Percentiles rank a stretch among this genome's conserved stretches.
phyloP scores from a whole-genome alignment of 2,888 invertebrate species.

The Callinectes sapidus region DNA sequence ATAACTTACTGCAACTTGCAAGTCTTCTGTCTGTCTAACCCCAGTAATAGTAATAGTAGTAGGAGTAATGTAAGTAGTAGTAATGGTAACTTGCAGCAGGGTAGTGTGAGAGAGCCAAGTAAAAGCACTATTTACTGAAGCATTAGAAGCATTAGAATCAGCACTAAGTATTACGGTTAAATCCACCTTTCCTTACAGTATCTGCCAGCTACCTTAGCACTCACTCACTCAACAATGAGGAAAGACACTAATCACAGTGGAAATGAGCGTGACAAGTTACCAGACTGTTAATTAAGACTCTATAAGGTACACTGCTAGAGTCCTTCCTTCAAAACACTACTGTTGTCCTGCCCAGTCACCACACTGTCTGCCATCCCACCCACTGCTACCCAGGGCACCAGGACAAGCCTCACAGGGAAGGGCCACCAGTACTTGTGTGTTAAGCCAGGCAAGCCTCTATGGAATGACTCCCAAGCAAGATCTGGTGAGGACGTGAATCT shows the following conservation, averaged over 20 bases:
- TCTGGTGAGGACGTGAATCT: background rate
- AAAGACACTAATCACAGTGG: background rate
- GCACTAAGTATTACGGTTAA: background rate
- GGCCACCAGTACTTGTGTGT: too few species aligned
- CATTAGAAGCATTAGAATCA: conserved; percentile 4
- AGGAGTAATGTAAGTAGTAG: background rate
- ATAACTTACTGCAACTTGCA: background rate
- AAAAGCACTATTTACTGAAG: background rate
- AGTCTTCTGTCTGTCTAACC: too few species aligned
- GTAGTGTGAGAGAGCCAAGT: background rate
- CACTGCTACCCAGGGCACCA: too few species aligned
- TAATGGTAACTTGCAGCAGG: background rate
- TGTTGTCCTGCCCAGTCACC: too few species aligned
- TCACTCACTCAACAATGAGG: background rate
- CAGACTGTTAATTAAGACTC: too few species aligned
- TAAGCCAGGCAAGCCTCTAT: background rate
- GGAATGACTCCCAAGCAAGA: background rate
- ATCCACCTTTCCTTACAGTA: background rate
- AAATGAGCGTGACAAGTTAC: too few species aligned
- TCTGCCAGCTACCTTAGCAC: background rate
- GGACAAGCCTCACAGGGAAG: too few species aligned
- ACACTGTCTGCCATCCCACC: too few species aligned
- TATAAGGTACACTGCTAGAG: too few species aligned
- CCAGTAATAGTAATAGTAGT: too few species aligned
- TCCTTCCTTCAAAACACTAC: too few species aligned